Evolutionary conservation across 2,113 vertebrate species (phyloP), one percentile per base, ranked within the genome.

Genomic region (Burhinus bistriatus): DNA sequence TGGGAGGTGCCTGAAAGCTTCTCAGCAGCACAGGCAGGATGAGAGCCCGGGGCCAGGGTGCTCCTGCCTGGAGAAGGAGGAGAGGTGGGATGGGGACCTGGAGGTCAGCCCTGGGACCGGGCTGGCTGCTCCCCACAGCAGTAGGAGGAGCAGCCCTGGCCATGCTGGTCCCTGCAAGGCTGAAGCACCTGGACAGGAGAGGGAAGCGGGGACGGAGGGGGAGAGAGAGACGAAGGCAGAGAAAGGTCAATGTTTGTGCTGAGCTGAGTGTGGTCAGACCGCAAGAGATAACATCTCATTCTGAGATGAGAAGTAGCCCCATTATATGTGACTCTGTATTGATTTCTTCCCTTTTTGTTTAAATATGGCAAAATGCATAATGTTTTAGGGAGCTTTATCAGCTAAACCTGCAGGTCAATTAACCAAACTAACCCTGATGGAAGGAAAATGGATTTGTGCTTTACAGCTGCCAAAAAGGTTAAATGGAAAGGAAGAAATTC

Each of bases 181-280:
- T 79, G 83, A 17, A 76, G 12, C 40, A 44, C 14, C 4, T 0
- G 2, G 59, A 12, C 2, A 21, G 55, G 40, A 70, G 32, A 40
- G 25, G 27, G 55, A 34, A 83, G 23, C 1, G 15, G n/a, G n/a
- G 18, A 12, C 0, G 3, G 32, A 55, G 27, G 3, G 19, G 38
- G n/a, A n/a, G 5, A 5, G 9, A n/a, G n/a, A 72, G 36, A 19
- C 1, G 1, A 47, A 87, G 51, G 34, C 58, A 90, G 42, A n/a
- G 68, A n/a, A 83, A 66, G n/a, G 70, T 29, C 75, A 11, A 0
- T 40, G 57, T 57, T 80, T 87, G 87, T 54, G 59, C 83, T 49
- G 73, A 68, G 23, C 15, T 0, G 0, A n/a, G 3, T 5, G 57
- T 1, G 0, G 16, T 18, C 58, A 57, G 73, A 14, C 44, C 38